These are phyloP conservation scores for Sarotherodon lohbergeri DNA, from an alignment of 2,113 vertebrate species.

Conservation along the genomic window DNA sequence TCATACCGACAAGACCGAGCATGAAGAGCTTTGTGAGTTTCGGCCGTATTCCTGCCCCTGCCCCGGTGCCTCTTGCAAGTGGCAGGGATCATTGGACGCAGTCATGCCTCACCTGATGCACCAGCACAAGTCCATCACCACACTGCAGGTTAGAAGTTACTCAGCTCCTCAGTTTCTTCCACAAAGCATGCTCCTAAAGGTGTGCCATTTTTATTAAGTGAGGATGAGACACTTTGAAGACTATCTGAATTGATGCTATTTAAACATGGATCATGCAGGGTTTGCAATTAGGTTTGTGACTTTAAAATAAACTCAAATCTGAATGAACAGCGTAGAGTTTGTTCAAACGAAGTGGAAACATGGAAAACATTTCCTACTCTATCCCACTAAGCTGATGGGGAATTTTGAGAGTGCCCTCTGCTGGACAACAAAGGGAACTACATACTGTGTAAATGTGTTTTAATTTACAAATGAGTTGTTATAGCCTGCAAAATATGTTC, in stretches of 20 bases:
- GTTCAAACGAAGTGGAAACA: background rate
- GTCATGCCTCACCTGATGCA: slow-evolving; percentile 99
- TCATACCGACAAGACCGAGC: slow-evolving; percentile 98
- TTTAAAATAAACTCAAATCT: background rate
- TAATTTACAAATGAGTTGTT: background rate
- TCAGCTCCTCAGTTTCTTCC: background rate
- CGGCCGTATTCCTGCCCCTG: slow-evolving; percentile 97
- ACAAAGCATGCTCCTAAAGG: background rate
- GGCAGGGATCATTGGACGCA: slow-evolving; percentile 97
- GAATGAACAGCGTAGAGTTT: background rate
- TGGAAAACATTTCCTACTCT: background rate
- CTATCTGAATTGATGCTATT: background rate
- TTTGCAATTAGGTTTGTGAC: background rate
- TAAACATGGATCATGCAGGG: background rate
- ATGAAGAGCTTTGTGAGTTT: slow-evolving; percentile 98
- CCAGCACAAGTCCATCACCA: slow-evolving; percentile 98
- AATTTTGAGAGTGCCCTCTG: background rate
- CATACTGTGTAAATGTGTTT: background rate
- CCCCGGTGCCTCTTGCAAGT: slow-evolving; percentile 96
- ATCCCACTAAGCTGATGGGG: background rate
- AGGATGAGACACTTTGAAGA: background rate
- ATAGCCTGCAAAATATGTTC: background rate
- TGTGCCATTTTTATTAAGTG: background rate
- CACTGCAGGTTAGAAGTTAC: slow-evolving; percentile 76
- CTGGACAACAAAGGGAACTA: background rate